Evolutionary conservation across 2,113 vertebrate genomes (phyloP), one percentile per base, ranked within the genome.

Genomic region (Todiramphus saurophagus): DNA sequence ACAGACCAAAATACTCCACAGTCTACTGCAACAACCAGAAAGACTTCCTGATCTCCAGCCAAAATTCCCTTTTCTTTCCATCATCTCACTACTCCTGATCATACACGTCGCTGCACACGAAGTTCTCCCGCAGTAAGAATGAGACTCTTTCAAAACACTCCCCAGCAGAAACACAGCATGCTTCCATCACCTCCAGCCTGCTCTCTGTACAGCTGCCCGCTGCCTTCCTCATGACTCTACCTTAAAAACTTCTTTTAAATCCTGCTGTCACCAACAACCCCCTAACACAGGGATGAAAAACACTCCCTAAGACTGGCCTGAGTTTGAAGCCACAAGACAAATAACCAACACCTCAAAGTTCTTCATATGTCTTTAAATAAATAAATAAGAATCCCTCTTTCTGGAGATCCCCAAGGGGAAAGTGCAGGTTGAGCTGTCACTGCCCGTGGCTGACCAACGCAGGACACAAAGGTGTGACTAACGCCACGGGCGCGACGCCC

Each of bases 41-140:
- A 48, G 28, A 46, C 43, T 67, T 93, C 6, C 55, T 88, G 83
- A 55, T 63, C 33, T 51, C 74, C 79, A 77, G 93, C 94, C 93
- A 90, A 77, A 90, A 93, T 75, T 95, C 82, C 37, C 72, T 37
- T 11, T 80, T 70, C 63, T 89, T 96, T 77, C 60, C 85, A 70
- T 95, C 68, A 83, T n/a, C 63, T 93, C 41, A 20, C 12, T 55
- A 7, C 55, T 83, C 78, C n/a, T 74, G 41, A 75, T 69, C n/a
- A 48, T 62, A 88, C 63, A 58, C 5, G 21, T 51, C 64, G 80
- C 70, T 64, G 33, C 68, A 25, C 19, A 83, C 12, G 56, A 50
- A 64, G 39, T 15, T 62, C 51, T 86, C 44, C 63, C 82, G 48
- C 43, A 21, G 28, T 19, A 67, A 67, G 76, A 37, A 62, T 46